Evolutionary conservation across 2,888 invertebrate genomes (phyloP).

Genomic region (Tholera decimalis): DNA sequence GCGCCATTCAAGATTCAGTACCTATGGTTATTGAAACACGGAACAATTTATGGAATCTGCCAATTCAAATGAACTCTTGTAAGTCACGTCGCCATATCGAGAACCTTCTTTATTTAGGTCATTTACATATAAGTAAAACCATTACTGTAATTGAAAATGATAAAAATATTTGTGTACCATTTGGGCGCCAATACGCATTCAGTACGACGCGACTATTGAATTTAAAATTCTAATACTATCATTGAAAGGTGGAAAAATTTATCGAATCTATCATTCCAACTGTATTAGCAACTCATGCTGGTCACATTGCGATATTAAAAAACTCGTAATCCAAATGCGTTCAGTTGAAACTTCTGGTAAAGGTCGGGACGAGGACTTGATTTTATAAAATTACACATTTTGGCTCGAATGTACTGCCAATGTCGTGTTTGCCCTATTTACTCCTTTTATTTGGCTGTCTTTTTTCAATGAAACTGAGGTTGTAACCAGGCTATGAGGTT

Average conservation of each 20-base stretch:
- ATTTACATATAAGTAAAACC: neutral
- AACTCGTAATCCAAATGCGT: slow-evolving; percentile 39
- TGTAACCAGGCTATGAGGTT: too few relatives aligned
- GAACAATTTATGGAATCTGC: slow-evolving; percentile 25
- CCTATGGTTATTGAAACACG: slow-evolving; percentile 14
- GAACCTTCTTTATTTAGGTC: neutral
- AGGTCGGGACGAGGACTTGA: slow-evolving; percentile 63
- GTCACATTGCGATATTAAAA: slow-evolving; percentile 16
- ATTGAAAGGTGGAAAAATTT: slow-evolving; percentile 21
- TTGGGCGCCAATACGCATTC: slow-evolving; percentile 31
- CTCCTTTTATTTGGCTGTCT: slow-evolving; percentile 31
- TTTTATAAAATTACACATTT: slow-evolving; percentile 50
- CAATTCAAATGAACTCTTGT: too few relatives aligned
- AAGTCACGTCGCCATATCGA: neutral
- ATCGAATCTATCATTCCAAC: slow-evolving; percentile 33
- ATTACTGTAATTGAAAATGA: neutral
- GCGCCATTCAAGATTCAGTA: slow-evolving; percentile 19
- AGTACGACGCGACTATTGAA: too few relatives aligned
- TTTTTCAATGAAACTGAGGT: slow-evolving; percentile 22
- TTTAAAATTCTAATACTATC: too few relatives aligned
- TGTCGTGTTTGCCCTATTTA: slow-evolving; percentile 47
- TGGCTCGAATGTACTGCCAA: slow-evolving; percentile 42
- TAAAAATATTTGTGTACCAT: neutral
- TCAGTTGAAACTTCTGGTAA: slow-evolving; percentile 59
- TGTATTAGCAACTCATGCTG: slow-evolving; percentile 38